Base-by-base conservation (phyloP, 1,140 invertebrate genomes). In the Psilanteris sp. region DNA sequence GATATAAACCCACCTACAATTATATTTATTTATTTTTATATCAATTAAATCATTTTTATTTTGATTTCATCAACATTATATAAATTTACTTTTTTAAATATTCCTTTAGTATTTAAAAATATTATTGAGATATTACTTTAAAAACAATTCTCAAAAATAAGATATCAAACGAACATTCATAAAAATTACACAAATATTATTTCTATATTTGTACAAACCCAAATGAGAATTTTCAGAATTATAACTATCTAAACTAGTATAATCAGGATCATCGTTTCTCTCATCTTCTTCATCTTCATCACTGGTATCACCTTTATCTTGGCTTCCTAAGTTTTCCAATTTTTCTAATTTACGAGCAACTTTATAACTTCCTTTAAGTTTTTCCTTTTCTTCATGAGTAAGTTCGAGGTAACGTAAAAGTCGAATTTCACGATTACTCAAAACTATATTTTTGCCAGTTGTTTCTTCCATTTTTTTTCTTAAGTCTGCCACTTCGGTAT, bases 301-400 rank as follows among this genome's bases (percentile, higher is more conserved):
- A 55, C 91, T 93, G 67, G 87, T 90, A 76, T 93, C 91, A 57
- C 89, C 92, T 75, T 87, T 91, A 68, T 93, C 93, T 77, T 93
- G 92, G 14, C n/a, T n/a, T n/a, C 89, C 91, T 79, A 91, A 91
- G 66, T 90, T 94, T 87, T 96, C 94, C 44, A 97, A 87, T 86
- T 97, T 96, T 82, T 98, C 96, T 32, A 98, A 86, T 85, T 97
- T 97, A 77, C 94, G 95, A 0, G 96, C 96, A 36, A 98, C 96
- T 88, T 98, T 98, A 62, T 96, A 93, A 66, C 94, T 97, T 6
- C 95, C 94, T 87, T 96, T 96, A 0, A 98, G 88, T 85, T 96
- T 97, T 80, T 96, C 95, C 79, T 96, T 96, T 78, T 97, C 96
- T 68, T 97, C 96, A 68, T 97, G 95, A n/a, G 95, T 96, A 10